phyloP scores from a whole-genome alignment of 2,113 vertebrate genomes.

The Amblyopsis rosae region DNA sequence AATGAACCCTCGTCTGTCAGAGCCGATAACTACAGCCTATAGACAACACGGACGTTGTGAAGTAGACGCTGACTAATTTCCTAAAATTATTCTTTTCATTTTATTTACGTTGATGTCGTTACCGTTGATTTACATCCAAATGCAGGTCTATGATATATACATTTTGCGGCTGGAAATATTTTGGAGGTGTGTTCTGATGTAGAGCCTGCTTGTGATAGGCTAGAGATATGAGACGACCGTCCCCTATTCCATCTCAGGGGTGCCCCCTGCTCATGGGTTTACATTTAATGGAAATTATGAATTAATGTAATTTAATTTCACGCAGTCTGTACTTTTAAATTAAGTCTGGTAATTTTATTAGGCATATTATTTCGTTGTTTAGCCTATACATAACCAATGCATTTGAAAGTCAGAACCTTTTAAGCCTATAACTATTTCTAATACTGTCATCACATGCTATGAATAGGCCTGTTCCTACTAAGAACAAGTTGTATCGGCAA shows the following conservation, averaged over 20 bases:
- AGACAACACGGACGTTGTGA: too few species aligned
- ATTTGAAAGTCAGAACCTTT: too few species aligned
- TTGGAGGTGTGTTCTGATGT: conserved; percentile 65
- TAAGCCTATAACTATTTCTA: too few species aligned
- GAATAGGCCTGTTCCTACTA: too few species aligned
- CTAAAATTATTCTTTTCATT: conserved; percentile 30
- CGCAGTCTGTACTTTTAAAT: too few species aligned
- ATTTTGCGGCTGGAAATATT: conserved; percentile 67
- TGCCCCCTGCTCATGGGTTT: neutral
- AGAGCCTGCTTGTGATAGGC: conserved; percentile 63
- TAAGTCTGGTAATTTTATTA: too few species aligned
- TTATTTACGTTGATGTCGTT: conserved; percentile 49
- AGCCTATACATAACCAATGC: too few species aligned
- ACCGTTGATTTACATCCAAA: conserved; percentile 58
- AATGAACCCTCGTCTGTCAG: neutral
- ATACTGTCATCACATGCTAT: too few species aligned
- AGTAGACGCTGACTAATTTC: conserved; percentile 6
- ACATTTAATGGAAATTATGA: neutral
- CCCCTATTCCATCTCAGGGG: conserved; percentile 28
- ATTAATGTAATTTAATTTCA: neutral
- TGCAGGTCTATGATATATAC: conserved; percentile 73
- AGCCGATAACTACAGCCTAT: neutral
- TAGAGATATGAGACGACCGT: conserved; percentile 42
- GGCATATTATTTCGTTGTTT: too few species aligned
- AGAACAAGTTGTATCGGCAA: too few species aligned